These are phyloP conservation scores for Neodiprion lecontei DNA, from an alignment of 1,140 invertebrate species.

Conservation along the genomic window DNA sequence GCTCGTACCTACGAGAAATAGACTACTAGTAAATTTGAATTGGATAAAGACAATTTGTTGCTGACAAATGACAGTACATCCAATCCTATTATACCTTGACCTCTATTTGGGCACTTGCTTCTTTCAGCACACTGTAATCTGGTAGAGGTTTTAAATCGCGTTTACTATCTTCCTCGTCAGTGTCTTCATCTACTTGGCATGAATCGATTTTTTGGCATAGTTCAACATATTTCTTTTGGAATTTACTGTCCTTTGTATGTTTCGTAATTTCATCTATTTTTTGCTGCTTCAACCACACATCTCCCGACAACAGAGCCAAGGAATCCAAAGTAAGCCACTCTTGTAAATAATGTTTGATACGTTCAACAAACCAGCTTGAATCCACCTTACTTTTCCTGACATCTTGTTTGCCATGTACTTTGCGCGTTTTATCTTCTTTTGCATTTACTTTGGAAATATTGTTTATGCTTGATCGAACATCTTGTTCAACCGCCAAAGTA, in stretches of 20 bases:
- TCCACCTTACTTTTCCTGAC: background rate
- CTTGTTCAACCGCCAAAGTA: background rate
- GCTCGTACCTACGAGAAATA: slow-evolving; percentile 45
- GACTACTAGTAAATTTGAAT: slow-evolving; percentile 20
- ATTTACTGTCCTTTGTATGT: slow-evolving; percentile 17
- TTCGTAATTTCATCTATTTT: slow-evolving; percentile 43
- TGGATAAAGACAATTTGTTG: slow-evolving; percentile 13
- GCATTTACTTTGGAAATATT: slow-evolving; percentile 19
- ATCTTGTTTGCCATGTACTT: slow-evolving; percentile 17
- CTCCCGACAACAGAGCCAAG: slow-evolving; percentile 48
- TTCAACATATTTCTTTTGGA: slow-evolving; percentile 44
- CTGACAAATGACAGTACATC: background rate
- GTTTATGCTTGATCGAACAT: slow-evolving; percentile 8
- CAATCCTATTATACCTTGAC: slow-evolving; percentile 43
- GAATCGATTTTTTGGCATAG: slow-evolving; percentile 53
- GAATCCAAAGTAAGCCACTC: slow-evolving; percentile 60
- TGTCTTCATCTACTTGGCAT: slow-evolving; percentile 44
- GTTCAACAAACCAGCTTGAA: slow-evolving; percentile 34
- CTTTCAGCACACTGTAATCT: slow-evolving; percentile 51
- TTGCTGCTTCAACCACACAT: slow-evolving; percentile 42
- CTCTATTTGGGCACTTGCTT: slow-evolving; percentile 52
- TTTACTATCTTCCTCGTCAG: slow-evolving; percentile 36
- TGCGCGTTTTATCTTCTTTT: slow-evolving; percentile 22
- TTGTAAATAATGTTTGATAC: slow-evolving; percentile 50
- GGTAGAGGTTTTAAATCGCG: slow-evolving; percentile 50